Conservation (phyloP, 1,140 invertebrate species). For the Brevipalpus yothersi region DNA sequence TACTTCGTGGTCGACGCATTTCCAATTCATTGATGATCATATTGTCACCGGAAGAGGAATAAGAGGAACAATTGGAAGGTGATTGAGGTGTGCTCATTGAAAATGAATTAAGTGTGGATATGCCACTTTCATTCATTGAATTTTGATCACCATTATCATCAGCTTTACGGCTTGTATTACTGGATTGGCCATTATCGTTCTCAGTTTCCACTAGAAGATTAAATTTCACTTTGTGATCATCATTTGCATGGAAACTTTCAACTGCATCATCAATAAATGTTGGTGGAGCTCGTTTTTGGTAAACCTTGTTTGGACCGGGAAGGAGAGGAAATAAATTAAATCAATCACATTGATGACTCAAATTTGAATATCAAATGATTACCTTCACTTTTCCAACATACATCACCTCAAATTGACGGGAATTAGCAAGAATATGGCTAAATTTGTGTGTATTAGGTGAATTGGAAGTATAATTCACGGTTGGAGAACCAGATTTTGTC, state of each 20-base stretch:
- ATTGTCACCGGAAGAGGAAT: not conserved
- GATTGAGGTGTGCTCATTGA: not conserved
- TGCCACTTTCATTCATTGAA: not conserved
- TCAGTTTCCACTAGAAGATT: not conserved
- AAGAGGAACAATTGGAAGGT: not conserved
- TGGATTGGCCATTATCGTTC: not conserved
- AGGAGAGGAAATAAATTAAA: not conserved
- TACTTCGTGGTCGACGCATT: not conserved
- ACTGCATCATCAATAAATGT: slow-evolving; percentile 71
- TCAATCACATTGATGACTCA: not conserved
- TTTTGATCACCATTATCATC: not conserved
- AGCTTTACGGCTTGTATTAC: not conserved
- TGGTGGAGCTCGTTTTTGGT: slow-evolving; percentile 55
- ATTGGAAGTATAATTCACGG: too few relatives aligned
- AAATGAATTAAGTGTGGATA: not conserved
- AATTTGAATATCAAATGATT: not conserved
- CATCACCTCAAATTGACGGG: slow-evolving; percentile 34
- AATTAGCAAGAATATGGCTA: slow-evolving; percentile 4
- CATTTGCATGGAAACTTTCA: slow-evolving; percentile 37
- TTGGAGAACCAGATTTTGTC: too few relatives aligned
- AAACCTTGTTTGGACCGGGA: slow-evolving; percentile 21
- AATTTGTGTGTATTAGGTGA: too few relatives aligned
- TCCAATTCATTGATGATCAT: not conserved
- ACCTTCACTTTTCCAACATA: slow-evolving; percentile 63
- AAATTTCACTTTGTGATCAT: not conserved